A percentile compares a stretch with the other conserved stretches of the same genome.
phyloP scores from a whole-genome alignment of 2,797 vertebrate species.

The Acipenser transmontanus region DNA sequence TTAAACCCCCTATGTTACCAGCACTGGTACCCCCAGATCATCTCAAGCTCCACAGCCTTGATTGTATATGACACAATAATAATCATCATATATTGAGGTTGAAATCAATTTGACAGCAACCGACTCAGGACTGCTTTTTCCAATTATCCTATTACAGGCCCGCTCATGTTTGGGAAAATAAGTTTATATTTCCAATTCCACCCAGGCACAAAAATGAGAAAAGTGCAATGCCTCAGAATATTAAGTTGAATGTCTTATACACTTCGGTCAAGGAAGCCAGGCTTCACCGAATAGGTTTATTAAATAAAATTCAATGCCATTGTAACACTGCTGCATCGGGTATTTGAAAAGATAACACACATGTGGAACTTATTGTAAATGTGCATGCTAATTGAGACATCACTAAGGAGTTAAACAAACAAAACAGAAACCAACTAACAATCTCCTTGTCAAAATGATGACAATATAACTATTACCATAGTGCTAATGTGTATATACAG shows the following conservation, averaged over 20 bases:
- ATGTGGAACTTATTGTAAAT: no score
- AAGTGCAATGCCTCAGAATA: background rate
- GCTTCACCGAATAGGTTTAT: background rate
- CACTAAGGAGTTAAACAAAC: no score
- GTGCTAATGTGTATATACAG: no score
- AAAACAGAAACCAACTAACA: no score
- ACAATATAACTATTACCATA: no score
- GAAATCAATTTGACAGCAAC: slow-evolving; percentile 52
- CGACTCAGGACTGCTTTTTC: slow-evolving; percentile 46
- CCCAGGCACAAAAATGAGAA: slow-evolving; percentile 25
- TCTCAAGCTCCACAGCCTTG: slow-evolving; percentile 41
- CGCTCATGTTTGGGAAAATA: slow-evolving; percentile 36
- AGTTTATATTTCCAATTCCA: slow-evolving; percentile 42
- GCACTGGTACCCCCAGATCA: slow-evolving; percentile 37
- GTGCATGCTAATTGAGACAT: no score
- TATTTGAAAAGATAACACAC: no score
- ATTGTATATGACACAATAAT: slow-evolving; percentile 60
- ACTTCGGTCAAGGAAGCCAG: background rate
- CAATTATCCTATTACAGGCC: slow-evolving; percentile 52
- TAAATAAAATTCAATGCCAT: no score
- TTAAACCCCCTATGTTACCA: slow-evolving; percentile 44
- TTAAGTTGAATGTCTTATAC: background rate
- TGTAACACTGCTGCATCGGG: no score
- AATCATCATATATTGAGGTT: slow-evolving; percentile 47
- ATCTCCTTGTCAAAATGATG: no score